phyloP scores from a whole-genome alignment of 1,140 invertebrate genomes.

The Pseudomyrmex flavicornis region DNA sequence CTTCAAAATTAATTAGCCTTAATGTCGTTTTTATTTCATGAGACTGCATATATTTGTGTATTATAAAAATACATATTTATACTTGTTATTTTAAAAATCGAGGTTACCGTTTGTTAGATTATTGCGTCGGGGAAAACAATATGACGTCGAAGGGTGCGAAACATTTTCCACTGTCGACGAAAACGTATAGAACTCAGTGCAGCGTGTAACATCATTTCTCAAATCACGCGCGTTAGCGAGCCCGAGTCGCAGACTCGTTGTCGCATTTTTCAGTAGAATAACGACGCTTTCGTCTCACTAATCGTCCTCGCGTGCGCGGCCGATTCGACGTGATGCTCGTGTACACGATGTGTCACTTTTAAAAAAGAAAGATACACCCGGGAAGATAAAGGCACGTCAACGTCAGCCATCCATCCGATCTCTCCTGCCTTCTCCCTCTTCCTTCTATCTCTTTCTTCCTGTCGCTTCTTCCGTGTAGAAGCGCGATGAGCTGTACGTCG shows the following conservation, averaged over 20 bases:
- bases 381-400: slow-evolving; percentile 68
- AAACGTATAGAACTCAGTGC: neutral
- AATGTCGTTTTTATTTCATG: neutral
- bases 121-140: slow-evolving; percentile 3
- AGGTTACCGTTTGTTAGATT: neutral
- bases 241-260: slow-evolving; percentile 48
- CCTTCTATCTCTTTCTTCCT: neutral
- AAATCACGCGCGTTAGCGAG: slow-evolving; percentile 58
- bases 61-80: too few relatives aligned
- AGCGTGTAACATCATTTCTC: slow-evolving; percentile 49
- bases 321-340: slow-evolving; percentile 71
- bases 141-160: neutral
- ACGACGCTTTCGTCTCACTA: slow-evolving; percentile 69
- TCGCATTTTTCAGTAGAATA: slow-evolving; percentile 63
- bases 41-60: neutral
- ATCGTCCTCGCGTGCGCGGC: slow-evolving; percentile 67
- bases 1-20: neutral
- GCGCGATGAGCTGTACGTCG: slow-evolving; percentile 20
- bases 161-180: slow-evolving; percentile 3
- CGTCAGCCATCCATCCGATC: slow-evolving; percentile 59
- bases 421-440: slow-evolving; percentile 18
- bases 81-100: neutral
- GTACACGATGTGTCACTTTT: slow-evolving; percentile 60
- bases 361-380: slow-evolving; percentile 40
- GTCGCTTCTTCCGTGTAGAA: slow-evolving; percentile 31